Percentiles rank a stretch among this genome's conserved stretches.
Evolutionary conservation across 2,888 invertebrate species (phyloP).

Genomic region (Neuroscelio doddi): DNA sequence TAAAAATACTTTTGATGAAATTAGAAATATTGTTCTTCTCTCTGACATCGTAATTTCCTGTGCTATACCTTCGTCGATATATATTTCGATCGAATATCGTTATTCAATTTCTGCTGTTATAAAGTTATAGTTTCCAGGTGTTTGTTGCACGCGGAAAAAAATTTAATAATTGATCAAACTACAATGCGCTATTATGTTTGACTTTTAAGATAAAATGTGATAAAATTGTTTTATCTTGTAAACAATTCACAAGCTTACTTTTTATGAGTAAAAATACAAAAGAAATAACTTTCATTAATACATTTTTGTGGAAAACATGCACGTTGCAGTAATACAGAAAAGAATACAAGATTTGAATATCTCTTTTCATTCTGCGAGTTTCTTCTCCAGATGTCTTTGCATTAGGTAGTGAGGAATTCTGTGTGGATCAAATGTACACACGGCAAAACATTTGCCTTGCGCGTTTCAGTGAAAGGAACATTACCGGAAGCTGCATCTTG

Average conservation of each 20-base stretch:
- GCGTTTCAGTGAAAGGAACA: slow-evolving; percentile 2
- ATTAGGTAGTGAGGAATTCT: too few relatives aligned
- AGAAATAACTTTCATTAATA: too few relatives aligned
- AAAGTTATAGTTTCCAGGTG: too few relatives aligned
- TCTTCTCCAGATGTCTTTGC: background rate
- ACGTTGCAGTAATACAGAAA: background rate
- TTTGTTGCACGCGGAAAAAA: too few relatives aligned
- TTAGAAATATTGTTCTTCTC: too few relatives aligned
- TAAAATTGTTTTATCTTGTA: too few relatives aligned
- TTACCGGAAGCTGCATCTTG: slow-evolving; percentile 14
- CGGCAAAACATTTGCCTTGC: background rate
- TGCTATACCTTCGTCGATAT: slow-evolving; percentile 2
- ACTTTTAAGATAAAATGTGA: too few relatives aligned
- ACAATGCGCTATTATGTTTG: too few relatives aligned
- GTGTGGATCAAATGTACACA: background rate
- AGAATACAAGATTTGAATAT: background rate
- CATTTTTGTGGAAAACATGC: background rate
- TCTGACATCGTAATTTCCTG: slow-evolving; percentile 6
- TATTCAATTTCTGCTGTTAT: background rate
- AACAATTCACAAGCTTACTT: too few relatives aligned
- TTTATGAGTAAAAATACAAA: too few relatives aligned
- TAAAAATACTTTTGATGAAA: too few relatives aligned
- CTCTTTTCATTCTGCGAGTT: background rate
- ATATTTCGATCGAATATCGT: background rate
- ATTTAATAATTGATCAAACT: too few relatives aligned